Evolutionary conservation across 2,113 vertebrate genomes (phyloP), one percentile per base, ranked within the genome.

Genomic region (Lipophrys pholis): DNA sequence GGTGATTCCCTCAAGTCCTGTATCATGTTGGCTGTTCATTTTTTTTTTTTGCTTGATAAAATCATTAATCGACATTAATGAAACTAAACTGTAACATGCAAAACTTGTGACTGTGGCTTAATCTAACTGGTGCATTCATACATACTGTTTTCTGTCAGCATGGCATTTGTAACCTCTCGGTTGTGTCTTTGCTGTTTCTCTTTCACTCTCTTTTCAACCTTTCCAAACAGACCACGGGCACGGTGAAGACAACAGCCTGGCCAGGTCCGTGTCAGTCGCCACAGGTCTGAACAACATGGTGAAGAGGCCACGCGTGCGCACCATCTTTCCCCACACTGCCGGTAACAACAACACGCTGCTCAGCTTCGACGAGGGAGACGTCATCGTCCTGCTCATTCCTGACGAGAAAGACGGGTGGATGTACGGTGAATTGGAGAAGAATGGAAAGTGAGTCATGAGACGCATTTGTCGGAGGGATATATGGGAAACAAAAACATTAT

Each of bases 341-440:
- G 96, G 94, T 17, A 90, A 68, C 73, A 96, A 97, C 87, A 94
- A 77, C 89, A 98, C 96, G 0, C 76, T 98, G 71, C 95, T 99
- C 7, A 96, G 97, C 93, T 99, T 99, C 41, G 91, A 95, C 0
- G 96, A 99, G 87, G 96, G 97, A 0, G 97, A 98, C 2, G 5
- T 95, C 86, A 95, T 99, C 89, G 87, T 93, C 0, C 93, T 99
- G 59, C 96, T 99, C 51, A 91, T 98, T 45, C 93, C 97, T 0
- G 96, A 99, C 15, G 97, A 99, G 84, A 96, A 92, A 57, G 98
- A 98, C 0, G 98, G 98, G 14, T 99, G 97, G 97, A 94, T 99
- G 30, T 99, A 99, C 0, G 98, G 98, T 3, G 97, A 99, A 80
- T 92, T 98, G 1, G 95, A 98, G 45, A 64, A 88, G 56, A 95